Conservation (phyloP, 2,797 vertebrate genomes). For the Danio tinwini region DNA sequence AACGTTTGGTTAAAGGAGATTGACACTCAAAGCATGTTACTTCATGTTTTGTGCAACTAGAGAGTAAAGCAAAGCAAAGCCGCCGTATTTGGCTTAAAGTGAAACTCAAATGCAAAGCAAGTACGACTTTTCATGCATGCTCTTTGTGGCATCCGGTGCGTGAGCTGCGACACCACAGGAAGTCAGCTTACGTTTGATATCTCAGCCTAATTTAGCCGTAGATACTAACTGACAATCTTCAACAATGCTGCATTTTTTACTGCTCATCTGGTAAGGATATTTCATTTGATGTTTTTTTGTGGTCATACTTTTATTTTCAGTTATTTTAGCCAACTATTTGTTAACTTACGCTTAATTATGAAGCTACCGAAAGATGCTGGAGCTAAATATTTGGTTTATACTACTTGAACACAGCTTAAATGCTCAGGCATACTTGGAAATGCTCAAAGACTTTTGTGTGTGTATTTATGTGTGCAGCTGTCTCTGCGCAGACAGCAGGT, state of each 20-base stretch:
- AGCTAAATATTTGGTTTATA: not conserved
- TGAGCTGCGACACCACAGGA: slow-evolving; percentile 55
- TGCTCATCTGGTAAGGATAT: not conserved
- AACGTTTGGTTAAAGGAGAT: no score
- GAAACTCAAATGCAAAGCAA: slow-evolving; percentile 46
- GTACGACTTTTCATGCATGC: slow-evolving; percentile 26
- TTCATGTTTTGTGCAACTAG: not conserved
- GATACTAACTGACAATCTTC: slow-evolving; percentile 15
- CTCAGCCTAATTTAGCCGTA: slow-evolving; percentile 11
- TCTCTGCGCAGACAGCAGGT: slow-evolving; percentile 90
- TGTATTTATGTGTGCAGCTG: slow-evolving; percentile 75
- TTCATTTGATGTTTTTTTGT: not conserved
- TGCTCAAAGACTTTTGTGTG: not conserved
- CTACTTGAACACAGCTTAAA: not conserved
- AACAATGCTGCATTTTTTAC: not conserved
- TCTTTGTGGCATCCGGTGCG: slow-evolving; percentile 49
- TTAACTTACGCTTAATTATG: not conserved
- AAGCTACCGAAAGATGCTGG: not conserved
- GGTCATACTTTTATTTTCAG: not conserved
- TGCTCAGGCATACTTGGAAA: not conserved
- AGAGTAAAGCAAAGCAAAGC: slow-evolving; percentile 22
- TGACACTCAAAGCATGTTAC: no score
- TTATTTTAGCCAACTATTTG: not conserved
- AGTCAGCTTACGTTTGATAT: slow-evolving; percentile 43
- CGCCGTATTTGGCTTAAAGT: slow-evolving; percentile 20